phyloP scores from a whole-genome alignment of 2,888 invertebrate genomes.

The Drosophila borborema region DNA sequence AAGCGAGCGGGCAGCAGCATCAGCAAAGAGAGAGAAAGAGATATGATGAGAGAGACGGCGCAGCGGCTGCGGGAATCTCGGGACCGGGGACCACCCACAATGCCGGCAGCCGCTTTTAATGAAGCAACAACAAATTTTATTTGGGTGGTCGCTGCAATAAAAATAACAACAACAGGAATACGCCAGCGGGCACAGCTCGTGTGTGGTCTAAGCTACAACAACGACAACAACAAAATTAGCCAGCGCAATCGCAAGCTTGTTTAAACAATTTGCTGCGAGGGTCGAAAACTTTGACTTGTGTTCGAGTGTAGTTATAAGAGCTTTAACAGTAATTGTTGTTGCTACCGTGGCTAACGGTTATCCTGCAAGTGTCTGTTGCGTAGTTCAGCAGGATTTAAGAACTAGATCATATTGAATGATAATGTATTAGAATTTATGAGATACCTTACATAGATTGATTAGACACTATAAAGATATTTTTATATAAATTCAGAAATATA shows the following conservation, averaged over 20 bases:
- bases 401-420: neutral
- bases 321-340: constrained; percentile 18
- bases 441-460: neutral
- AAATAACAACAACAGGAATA: constrained; percentile 55
- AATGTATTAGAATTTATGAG: neutral
- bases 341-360: constrained; percentile 4
- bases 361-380: neutral
- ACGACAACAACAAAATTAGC: constrained; percentile 36
- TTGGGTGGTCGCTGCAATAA: constrained; percentile 67
- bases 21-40: neutral
- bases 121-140: constrained; percentile 71
- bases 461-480: neutral
- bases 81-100: constrained; percentile 69
- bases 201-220: constrained; percentile 61
- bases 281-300: constrained; percentile 3
- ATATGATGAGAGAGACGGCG: neutral
- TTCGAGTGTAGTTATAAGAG: neutral
- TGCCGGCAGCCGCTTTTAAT: constrained; percentile 73
- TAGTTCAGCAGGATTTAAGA: neutral
- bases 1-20: constrained; percentile 18
- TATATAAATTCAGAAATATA: neutral
- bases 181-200: constrained; percentile 50
- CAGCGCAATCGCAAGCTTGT: constrained; percentile 36
- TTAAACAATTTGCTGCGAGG: constrained; percentile 35
- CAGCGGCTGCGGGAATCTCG: constrained; percentile 27